Percentiles rank a stretch among this genome's conserved stretches.
Evolutionary conservation across 64 coral and sea anemone species (phyloP).

Genomic region (Trachythela sp.): DNA sequence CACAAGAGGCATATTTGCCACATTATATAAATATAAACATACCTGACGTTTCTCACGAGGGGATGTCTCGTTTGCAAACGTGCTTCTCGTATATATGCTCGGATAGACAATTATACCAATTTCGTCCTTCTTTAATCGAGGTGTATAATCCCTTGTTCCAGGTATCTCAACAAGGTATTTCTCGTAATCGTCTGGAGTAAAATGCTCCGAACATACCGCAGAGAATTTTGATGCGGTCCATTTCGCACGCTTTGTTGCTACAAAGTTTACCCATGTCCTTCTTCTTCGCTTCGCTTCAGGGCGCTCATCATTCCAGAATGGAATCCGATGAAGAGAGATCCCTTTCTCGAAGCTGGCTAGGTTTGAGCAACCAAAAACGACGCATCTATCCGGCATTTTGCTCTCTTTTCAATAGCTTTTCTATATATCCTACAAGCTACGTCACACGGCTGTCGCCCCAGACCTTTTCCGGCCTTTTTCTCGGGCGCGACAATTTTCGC

Average conservation of each 20-base stretch:
- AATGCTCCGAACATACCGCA: background rate
- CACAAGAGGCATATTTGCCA: no score
- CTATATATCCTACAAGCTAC: no score
- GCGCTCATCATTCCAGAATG: background rate
- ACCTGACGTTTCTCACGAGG: background rate
- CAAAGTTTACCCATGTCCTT: constrained; percentile 11
- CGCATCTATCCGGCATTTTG: no score
- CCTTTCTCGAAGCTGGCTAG: background rate
- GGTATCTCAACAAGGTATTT: background rate
- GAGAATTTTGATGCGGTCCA: background rate
- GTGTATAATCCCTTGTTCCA: constrained; percentile 5
- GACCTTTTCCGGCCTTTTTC: no score
- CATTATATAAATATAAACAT: background rate
- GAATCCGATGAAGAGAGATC: constrained; percentile 15
- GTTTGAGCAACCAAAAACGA: no score
- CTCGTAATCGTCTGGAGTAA: background rate
- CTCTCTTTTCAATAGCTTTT: no score
- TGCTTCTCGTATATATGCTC: background rate
- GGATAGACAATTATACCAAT: background rate
- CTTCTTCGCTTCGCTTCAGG: background rate
- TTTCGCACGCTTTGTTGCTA: background rate
- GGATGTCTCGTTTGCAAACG: background rate
- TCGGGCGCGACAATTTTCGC: no score
- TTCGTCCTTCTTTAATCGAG: background rate
- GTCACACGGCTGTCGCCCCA: no score